Evolutionary conservation across 2,797 vertebrate genomes (phyloP).

Genomic region (Hephaestus fuliginosus): DNA sequence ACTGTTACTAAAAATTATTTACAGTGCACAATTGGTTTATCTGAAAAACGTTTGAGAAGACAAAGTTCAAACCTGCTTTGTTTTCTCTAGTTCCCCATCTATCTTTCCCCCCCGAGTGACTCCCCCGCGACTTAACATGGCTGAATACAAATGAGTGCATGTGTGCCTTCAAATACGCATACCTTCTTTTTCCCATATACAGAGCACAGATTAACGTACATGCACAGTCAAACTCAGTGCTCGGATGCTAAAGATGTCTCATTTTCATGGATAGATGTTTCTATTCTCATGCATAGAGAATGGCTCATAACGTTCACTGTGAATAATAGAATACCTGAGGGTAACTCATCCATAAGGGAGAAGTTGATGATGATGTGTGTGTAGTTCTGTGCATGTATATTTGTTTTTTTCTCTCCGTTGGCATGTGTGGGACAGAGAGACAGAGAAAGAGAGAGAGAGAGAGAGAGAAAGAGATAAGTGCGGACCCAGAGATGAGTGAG

Average conservation of each 20-base stretch:
- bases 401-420: conserved; percentile 18
- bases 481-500: conserved; percentile 14
- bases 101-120: background rate
- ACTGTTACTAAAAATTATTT: conserved; percentile 15
- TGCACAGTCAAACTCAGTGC: conserved; percentile 17
- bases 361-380: conserved; percentile 21
- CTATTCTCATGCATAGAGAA: conserved; percentile 50
- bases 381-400: conserved; percentile 10
- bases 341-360: conserved; percentile 23
- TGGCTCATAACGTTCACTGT: conserved; percentile 44
- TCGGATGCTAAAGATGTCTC: conserved; percentile 29
- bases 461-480: conserved; percentile 10
- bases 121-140: background rate
- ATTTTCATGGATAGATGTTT: conserved; percentile 50
- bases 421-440: background rate
- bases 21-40: background rate
- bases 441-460: too few relatives aligned
- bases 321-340: conserved; percentile 63
- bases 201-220: conserved; percentile 9
- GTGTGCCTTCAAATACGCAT: conserved; percentile 21
- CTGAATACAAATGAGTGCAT: conserved; percentile 6
- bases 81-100: background rate
- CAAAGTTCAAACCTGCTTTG: background rate
- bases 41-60: conserved; percentile 12
- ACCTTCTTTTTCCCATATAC: background rate